A percentile compares a stretch with the other conserved stretches of the same genome.
phyloP scores from a whole-genome alignment of 2,113 vertebrate genomes.

The Cinclus cinclus region DNA sequence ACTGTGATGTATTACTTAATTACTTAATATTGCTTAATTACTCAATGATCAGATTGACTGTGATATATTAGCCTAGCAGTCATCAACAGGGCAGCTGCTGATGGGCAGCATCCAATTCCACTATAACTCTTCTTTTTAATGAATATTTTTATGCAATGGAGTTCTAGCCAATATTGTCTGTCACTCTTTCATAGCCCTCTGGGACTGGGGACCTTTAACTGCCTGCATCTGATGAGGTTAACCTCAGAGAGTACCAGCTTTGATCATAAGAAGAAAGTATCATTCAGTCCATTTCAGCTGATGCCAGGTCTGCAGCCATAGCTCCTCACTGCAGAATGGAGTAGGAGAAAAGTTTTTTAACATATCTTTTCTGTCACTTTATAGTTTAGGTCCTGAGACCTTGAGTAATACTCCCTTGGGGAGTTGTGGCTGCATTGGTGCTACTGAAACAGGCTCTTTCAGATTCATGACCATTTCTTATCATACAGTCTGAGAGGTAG shows the following conservation, averaged over 20 bases:
- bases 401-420: not conserved
- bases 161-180: not conserved
- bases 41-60: not conserved
- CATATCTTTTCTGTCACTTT: not conserved
- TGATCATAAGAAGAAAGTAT: not conserved
- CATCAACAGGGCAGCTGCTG: not conserved
- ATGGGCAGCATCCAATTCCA: not conserved
- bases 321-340: not conserved
- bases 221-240: not conserved
- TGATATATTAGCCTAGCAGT: not conserved
- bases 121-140: not conserved
- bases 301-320: not conserved
- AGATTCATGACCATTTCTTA: not conserved
- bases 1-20: not conserved
- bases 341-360: not conserved
- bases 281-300: not conserved
- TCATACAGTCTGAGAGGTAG: not conserved
- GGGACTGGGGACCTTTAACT: not conserved
- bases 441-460: not conserved
- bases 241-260: not conserved
- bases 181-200: not conserved
- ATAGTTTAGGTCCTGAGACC: not conserved
- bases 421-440: not conserved
- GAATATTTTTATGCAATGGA: not conserved
- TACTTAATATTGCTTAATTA: not conserved